Base-by-base conservation (phyloP, 2,797 vertebrate species). In the Bradypus variegatus region DNA sequence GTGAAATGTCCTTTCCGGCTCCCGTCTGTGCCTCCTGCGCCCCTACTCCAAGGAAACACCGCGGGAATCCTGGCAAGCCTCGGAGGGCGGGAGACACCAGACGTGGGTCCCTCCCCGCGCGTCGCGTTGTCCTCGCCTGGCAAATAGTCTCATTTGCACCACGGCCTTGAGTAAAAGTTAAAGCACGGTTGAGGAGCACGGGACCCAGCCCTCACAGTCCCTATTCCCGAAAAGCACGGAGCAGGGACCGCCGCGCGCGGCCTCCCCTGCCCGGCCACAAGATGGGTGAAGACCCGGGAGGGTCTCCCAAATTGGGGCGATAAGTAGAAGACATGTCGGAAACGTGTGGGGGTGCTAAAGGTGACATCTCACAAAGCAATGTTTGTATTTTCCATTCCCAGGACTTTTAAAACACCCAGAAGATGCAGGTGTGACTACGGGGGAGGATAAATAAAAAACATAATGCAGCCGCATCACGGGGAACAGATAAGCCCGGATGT, bases 71-170 rank as follows among this genome's bases (percentile, higher is more conserved):
- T 1, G 31, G 14, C 45, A 33, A 11, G n/a, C 27, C 29, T 5
- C 12, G 0, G 29, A 23, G 33, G 33, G 27, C 60, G 0, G 41
- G 9, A 60, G 55, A 53, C 11, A 6, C 77, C 62, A 70, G 86
- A 94, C 88, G 86, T 78, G 58, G 41, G 86, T 92, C 79, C 84
- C 93, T 81, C 55, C 67, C 69, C 5, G 33, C 7, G 88, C 38
- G 58, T 94, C 41, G 72, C 45, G 75, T 91, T 90, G 94, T 86
- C 95, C 95, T 95, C 78, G 72, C 91, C 90, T 70, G 93, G 91
- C 88, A 93, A 95, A 95, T 64, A 83, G 90, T 50, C 55, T 94
- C 93, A 50, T 94, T 96, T 82, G 91, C 94, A 93, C 77, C 33
- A 96, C 70, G 91, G 95, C 95, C 94, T 96, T 21, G 25, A 29